A percentile compares a stretch with the other conserved stretches of the same genome.
These are phyloP conservation scores for Rhynchophorus ferrugineus DNA, from an alignment of 1,140 invertebrate species.

Conservation along the genomic window DNA sequence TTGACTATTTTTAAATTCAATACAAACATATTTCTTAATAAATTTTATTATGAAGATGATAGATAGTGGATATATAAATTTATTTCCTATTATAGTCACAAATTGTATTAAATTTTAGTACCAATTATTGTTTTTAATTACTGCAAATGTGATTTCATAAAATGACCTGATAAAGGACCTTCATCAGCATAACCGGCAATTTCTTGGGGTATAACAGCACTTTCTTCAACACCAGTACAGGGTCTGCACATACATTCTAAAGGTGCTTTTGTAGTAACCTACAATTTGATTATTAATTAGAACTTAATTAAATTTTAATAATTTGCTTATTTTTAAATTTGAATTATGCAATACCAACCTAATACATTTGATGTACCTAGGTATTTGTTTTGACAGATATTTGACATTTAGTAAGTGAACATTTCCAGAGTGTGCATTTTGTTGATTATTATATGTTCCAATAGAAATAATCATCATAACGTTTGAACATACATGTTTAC, in stretches of 20 bases:
- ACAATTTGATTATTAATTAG: conserved; percentile 22
- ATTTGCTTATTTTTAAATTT: background rate
- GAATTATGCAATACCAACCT: background rate
- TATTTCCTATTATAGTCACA: too few species aligned
- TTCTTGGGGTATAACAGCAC: conserved; percentile 80
- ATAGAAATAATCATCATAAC: too few species aligned
- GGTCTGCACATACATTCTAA: conserved; percentile 90
- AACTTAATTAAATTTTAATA: background rate
- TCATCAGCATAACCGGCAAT: conserved; percentile 80
- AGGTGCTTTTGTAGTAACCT: conserved; percentile 85
- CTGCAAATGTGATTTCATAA: conserved; percentile 47
- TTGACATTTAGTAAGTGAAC: background rate
- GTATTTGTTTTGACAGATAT: background rate
- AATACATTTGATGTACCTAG: background rate
- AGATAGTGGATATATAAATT: too few species aligned
- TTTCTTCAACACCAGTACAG: conserved; percentile 81
- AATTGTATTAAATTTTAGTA: too few species aligned
- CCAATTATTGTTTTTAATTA: too few species aligned
- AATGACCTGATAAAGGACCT: conserved; percentile 64
- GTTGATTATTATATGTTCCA: background rate
- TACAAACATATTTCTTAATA: too few species aligned
- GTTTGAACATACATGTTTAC: too few species aligned
- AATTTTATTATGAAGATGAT: too few species aligned
- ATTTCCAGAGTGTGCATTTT: background rate
- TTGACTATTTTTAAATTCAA: too few species aligned